Base-by-base conservation (phyloP, 2,797 vertebrate species). In the Chelidonichthys spinosus region DNA sequence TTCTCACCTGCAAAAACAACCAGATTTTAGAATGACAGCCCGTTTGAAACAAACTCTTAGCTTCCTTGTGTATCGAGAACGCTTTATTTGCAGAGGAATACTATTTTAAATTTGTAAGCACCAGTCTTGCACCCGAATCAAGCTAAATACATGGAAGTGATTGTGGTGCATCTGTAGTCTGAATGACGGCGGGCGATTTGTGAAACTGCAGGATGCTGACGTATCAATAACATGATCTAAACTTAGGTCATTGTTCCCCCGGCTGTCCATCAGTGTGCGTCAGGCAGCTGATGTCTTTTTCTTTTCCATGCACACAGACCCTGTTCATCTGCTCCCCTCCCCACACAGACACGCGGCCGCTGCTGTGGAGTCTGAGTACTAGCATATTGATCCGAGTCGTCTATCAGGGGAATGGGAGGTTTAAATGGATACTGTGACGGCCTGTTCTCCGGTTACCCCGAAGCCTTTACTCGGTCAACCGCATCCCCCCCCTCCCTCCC, bases 331-430 rank as follows among this genome's bases (percentile, higher is more conserved):
- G 42, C 69, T 6, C 56, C 65, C 33, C 52, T 62, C 67, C 60
- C 54, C 47, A 3, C n/a, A 37, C 74, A 86, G 83, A 87, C 84
- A 64, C 46, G 76, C 56, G 77, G 84, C 83, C 77, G 74, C 80
- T 84, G 75, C 76, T 81, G 69, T 79, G 88, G 78, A 86, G 84
- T 88, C 89, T 88, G 86, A 88, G 85, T 87, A 89, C 71, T 79
- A 81, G 69, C 61, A 4, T 93, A 94, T 95, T 88, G 93, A 94
- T 95, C 66, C 59, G 88, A 85, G 74, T 91, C 69, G 58, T 92
- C 86, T 90, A 74, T 93, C 90, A 82, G 82, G 89, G 85, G 81
- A 91, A 84, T 81, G n/a, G 87, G 73, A 87, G 87, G 83, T 92
- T 93, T 89, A 92, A 92, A 92, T 86, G 88, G 91, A 91, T 89